Evolutionary conservation across 2,797 vertebrate genomes (phyloP).

Genomic region (Notoglanidium macrostoma): DNA sequence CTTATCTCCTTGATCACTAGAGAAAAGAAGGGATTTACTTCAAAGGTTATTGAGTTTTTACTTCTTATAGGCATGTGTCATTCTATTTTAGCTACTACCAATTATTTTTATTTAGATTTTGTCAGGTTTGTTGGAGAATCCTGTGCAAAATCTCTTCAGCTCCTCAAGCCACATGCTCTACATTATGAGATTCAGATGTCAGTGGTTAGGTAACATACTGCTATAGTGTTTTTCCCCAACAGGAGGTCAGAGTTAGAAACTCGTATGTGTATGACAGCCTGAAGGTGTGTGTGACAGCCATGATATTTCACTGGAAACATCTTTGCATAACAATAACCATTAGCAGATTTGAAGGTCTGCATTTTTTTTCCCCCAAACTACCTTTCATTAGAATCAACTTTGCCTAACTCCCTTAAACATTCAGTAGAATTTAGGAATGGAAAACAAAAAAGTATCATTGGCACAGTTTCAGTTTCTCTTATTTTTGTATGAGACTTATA

Average conservation of each 20-base stretch:
- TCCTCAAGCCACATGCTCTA: neutral
- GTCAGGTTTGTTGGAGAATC: neutral
- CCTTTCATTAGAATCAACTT: neutral
- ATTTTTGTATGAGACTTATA: neutral
- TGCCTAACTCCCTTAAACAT: neutral
- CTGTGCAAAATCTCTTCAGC: neutral
- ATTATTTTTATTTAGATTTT: neutral
- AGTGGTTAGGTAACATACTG: conserved; percentile 7
- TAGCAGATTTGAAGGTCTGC: too few species aligned
- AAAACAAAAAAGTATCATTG: neutral
- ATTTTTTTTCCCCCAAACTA: neutral
- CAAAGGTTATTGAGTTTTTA: neutral
- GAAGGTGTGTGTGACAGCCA: neutral
- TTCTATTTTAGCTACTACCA: neutral
- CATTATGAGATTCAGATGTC: neutral
- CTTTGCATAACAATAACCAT: neutral
- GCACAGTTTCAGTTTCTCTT: neutral
- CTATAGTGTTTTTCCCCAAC: neutral
- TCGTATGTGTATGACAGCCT: conserved; percentile 19
- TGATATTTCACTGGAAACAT: neutral
- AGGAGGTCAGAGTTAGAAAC: conserved; percentile 8
- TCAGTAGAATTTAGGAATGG: neutral
- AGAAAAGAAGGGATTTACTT: neutral
- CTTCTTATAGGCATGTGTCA: neutral
- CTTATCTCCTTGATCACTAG: neutral